Evolutionary conservation across 1,140 invertebrate species (phyloP).

Genomic region (Antheraea mylitta): DNA sequence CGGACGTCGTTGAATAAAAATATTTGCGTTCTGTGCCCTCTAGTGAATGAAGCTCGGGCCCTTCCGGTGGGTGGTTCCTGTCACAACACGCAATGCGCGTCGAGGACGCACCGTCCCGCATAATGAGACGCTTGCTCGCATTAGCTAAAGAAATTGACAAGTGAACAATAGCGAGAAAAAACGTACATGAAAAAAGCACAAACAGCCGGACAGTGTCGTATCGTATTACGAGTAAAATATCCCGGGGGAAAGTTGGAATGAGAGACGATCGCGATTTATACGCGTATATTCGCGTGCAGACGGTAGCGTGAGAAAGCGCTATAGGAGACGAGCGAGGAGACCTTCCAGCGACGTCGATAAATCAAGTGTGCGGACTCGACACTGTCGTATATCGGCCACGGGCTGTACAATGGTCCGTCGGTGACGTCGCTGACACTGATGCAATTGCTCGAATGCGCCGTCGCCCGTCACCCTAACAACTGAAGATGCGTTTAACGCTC

Average conservation of each 20-base stretch:
- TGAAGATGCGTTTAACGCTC: constrained; percentile 3
- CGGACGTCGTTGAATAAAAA: constrained; percentile 68
- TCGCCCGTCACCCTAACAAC: constrained; percentile 44
- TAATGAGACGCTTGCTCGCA: constrained; percentile 78
- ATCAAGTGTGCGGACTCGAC: constrained; percentile 59
- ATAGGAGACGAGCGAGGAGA: constrained; percentile 58
- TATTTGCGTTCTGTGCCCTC: constrained; percentile 72
- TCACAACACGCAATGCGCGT: constrained; percentile 76
- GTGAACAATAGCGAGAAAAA: constrained; percentile 77
- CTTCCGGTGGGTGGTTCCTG: constrained; percentile 78
- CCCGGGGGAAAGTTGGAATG: constrained; percentile 69
- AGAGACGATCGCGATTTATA: constrained; percentile 74
- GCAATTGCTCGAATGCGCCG: constrained; percentile 69
- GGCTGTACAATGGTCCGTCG: constrained; percentile 59
- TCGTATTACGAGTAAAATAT: constrained; percentile 79
- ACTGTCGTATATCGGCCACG: constrained; percentile 68
- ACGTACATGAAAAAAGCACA: constrained; percentile 65
- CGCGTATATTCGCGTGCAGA: constrained; percentile 72
- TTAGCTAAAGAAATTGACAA: constrained; percentile 79
- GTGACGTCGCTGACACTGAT: constrained; percentile 68
- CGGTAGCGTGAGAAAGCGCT: constrained; percentile 76
- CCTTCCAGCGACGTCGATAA: constrained; percentile 68
- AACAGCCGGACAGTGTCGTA: constrained; percentile 77
- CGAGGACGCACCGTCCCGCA: constrained; percentile 72
- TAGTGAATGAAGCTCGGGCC: constrained; percentile 71